phyloP scores from a whole-genome alignment of 1,140 invertebrate genomes.

The Kradibia gibbosae region DNA sequence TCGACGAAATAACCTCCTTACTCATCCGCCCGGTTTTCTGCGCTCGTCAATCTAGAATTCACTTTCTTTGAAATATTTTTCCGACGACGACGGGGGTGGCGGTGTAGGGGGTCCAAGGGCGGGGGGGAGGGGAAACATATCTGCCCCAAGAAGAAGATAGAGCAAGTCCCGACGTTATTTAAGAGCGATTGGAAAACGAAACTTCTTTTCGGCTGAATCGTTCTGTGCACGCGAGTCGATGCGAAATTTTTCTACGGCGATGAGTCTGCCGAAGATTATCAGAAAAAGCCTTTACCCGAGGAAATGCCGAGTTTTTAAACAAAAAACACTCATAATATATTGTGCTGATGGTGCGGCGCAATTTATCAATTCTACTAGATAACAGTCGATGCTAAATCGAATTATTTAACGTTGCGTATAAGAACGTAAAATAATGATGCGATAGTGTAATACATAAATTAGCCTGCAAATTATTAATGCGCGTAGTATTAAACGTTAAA shows the following conservation, averaged over 20 bases:
- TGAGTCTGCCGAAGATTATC: neutral
- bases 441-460: too few species aligned
- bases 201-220: constrained; percentile 13
- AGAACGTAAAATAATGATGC: too few species aligned
- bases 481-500: too few species aligned
- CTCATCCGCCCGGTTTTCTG: neutral
- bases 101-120: too few species aligned
- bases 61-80: constrained; percentile 43
- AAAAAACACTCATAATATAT: too few species aligned
- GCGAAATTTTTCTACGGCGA: neutral
- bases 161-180: neutral
- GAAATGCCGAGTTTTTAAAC: neutral
- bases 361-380: too few species aligned
- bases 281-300: neutral
- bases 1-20: constrained; percentile 56
- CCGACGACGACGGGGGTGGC: too few species aligned
- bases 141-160: neutral
- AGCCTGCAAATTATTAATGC: too few species aligned
- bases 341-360: too few species aligned
- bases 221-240: neutral
- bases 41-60: constrained; percentile 45
- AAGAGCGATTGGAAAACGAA: constrained; percentile 39
- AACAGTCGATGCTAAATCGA: too few species aligned
- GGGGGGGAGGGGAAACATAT: neutral
- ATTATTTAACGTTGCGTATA: too few species aligned